These are phyloP conservation scores for Deilephila elpenor DNA, from an alignment of 2,888 invertebrate genomes.

Conservation along the genomic window DNA sequence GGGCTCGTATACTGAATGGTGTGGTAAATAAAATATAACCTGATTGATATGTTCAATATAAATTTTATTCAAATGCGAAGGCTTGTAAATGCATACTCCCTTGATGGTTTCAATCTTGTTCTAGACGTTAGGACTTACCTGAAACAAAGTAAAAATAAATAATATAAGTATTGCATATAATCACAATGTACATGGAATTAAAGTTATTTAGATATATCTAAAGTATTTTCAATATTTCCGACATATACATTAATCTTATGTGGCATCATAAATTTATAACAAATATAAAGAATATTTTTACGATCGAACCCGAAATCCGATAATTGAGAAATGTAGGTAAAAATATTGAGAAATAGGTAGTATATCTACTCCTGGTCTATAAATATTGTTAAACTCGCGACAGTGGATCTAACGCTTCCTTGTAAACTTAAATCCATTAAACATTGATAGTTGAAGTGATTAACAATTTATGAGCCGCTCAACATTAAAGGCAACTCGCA, in stretches of 20 bases:
- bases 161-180: neutral
- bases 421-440: conserved; percentile 21
- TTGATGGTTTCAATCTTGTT: neutral
- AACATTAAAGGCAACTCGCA: conserved; percentile 11
- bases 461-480: conserved; percentile 26
- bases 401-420: conserved; percentile 1
- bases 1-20: neutral
- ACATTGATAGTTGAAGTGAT: conserved; percentile 26
- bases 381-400: neutral
- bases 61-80: neutral
- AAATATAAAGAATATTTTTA: too few relatives aligned
- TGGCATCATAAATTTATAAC: too few relatives aligned
- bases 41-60: neutral
- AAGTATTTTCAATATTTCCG: too few relatives aligned
- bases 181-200: neutral
- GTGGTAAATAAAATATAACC: conserved; percentile 4
- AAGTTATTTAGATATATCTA: too few relatives aligned
- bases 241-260: too few relatives aligned
- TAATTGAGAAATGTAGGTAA: too few relatives aligned
- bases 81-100: neutral
- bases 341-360: too few relatives aligned
- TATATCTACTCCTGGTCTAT: too few relatives aligned
- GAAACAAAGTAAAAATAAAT: neutral
- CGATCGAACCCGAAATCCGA: too few relatives aligned
- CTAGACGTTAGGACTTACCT: neutral